Percentiles rank a stretch among this genome's conserved stretches.
phyloP scores from a whole-genome alignment of 2,113 vertebrate species.

The Protobothrops mucrosquamatus region DNA sequence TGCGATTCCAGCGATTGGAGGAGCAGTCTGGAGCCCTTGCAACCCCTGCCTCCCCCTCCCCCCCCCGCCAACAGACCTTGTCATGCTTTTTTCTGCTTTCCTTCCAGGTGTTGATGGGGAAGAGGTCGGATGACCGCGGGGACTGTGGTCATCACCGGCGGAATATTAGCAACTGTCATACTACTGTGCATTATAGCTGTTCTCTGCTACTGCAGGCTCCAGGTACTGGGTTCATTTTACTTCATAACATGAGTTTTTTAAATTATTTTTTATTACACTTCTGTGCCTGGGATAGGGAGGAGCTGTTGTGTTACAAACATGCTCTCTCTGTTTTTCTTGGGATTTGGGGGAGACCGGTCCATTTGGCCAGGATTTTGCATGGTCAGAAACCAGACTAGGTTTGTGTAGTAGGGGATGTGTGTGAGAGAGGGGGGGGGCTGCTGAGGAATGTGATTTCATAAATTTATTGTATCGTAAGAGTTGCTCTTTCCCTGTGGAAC shows the following conservation, averaged over 20 bases:
- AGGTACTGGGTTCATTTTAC: conserved; percentile 71
- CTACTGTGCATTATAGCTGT: conserved; percentile 97
- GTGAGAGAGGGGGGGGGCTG: neutral
- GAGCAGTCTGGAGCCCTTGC: neutral
- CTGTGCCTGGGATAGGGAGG: neutral
- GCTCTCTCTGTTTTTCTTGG: neutral
- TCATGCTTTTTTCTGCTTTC: neutral
- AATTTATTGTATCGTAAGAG: neutral
- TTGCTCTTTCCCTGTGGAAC: neutral
- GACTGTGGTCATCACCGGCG: conserved; percentile 99
- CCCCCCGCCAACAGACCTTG: fast-evolving
- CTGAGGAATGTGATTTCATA: neutral
- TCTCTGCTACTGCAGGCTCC: conserved; percentile 97
- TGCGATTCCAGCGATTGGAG: neutral
- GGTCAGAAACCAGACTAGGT: neutral
- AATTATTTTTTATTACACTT: neutral
- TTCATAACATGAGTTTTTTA: neutral
- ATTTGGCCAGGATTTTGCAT: neutral
- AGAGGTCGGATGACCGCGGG: conserved; percentile 99
- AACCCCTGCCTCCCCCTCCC: neutral
- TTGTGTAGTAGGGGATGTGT: neutral
- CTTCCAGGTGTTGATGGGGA: conserved; percentile 90
- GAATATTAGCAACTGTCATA: conserved; percentile 98
- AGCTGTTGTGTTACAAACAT: neutral
- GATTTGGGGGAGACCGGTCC: neutral